These are phyloP conservation scores for Phrixothrix hirtus DNA, from an alignment of 2,888 invertebrate genomes.

Conservation along the genomic window DNA sequence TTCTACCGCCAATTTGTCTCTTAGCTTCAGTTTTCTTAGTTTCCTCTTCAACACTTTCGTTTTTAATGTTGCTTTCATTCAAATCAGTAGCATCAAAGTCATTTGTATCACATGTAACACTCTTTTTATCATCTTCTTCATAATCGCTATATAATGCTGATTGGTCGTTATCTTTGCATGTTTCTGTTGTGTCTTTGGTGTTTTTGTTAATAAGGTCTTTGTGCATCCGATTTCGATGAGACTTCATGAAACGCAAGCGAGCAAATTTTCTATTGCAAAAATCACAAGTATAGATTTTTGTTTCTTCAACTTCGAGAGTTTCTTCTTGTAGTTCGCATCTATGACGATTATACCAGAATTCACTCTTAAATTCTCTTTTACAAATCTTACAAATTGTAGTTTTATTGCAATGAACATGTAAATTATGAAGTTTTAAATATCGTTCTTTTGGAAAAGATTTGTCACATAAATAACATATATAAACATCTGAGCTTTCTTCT, in stretches of 20 bases:
- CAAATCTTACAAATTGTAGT: conserved; percentile 17
- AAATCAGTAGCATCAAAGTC: neutral
- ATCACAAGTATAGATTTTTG: conserved; percentile 11
- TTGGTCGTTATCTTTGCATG: neutral
- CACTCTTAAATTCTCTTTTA: conserved; percentile 19
- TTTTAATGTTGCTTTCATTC: neutral
- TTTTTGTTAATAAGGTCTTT: neutral
- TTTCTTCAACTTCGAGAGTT: conserved; percentile 1
- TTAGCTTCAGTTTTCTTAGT: neutral
- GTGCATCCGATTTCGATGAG: conserved; percentile 20
- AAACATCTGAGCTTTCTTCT: conserved; percentile 13
- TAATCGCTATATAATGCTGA: too few species aligned
- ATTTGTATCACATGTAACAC: neutral
- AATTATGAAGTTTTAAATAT: conserved; percentile 22
- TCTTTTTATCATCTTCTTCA: neutral
- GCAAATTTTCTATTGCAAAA: conserved; percentile 19
- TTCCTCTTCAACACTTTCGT: neutral
- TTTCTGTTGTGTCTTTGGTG: neutral
- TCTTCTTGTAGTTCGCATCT: conserved; percentile 10
- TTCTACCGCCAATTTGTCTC: neutral
- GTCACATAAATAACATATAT: conserved; percentile 19
- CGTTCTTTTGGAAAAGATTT: conserved; percentile 23
- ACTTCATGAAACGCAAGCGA: conserved; percentile 15
- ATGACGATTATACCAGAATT: conserved; percentile 23
- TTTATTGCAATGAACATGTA: conserved; percentile 21